Percentiles rank a stretch among this genome's conserved stretches.
phyloP scores from a whole-genome alignment of 1,140 invertebrate genomes.

The Drosophila prosaltans region DNA sequence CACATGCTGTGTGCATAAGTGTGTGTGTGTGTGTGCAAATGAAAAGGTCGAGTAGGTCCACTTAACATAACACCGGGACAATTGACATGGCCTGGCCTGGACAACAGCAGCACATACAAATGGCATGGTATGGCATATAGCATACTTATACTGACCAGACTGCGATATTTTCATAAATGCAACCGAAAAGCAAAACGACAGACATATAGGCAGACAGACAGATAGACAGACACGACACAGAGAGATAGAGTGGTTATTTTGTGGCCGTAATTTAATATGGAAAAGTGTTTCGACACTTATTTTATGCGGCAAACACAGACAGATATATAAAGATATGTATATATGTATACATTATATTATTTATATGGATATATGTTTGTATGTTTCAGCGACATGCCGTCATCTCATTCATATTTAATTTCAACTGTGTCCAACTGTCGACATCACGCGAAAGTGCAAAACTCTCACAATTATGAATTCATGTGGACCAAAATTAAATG shows the following conservation, averaged over 20 bases:
- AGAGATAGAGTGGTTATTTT: constrained; percentile 5
- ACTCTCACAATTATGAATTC: constrained; percentile 41
- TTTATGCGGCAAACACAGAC: constrained; percentile 6
- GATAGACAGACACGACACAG: background rate
- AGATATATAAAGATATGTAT: background rate
- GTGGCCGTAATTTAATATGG: constrained; percentile 9
- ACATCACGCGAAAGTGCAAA: constrained; percentile 24
- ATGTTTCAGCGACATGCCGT: constrained; percentile 56
- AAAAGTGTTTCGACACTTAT: constrained; percentile 12
- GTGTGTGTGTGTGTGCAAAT: constrained; percentile 2
- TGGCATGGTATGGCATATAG: background rate
- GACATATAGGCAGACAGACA: background rate
- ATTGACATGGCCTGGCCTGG: constrained; percentile 3
- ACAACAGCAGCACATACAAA: background rate
- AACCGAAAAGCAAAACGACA: constrained; percentile 1
- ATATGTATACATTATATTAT: background rate
- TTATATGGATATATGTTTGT: background rate
- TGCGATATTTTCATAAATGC: constrained; percentile 11
- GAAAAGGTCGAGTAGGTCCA: constrained; percentile 5
- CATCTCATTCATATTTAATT: constrained; percentile 54
- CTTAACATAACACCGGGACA: constrained; percentile 13
- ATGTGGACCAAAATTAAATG: constrained; percentile 32
- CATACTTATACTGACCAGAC: background rate
- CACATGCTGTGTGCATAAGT: background rate
- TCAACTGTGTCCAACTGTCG: constrained; percentile 11